Percentiles rank a stretch among this genome's conserved stretches.
Conservation (phyloP, 1,140 invertebrate genomes). For the Dufourea novaeangliae region DNA sequence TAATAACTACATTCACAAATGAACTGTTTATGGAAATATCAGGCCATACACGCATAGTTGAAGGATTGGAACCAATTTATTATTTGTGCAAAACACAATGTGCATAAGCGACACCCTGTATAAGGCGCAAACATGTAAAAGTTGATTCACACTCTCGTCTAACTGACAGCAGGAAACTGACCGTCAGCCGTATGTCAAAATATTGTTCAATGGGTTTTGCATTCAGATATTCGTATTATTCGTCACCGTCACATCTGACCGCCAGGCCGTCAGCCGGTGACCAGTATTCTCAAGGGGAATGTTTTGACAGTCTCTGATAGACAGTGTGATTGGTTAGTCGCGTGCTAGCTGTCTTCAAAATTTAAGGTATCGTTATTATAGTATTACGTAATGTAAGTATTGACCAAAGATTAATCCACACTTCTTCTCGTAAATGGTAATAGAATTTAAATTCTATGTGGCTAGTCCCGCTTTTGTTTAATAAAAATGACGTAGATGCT, state of each 20-base stretch:
- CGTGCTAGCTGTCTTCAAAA: neutral
- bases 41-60: no score
- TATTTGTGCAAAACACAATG: no score
- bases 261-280: neutral
- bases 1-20: no score
- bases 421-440: no score
- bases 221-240: conserved; percentile 7
- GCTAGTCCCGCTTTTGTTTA: no score
- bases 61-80: no score
- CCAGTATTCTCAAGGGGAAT: neutral
- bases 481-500: no score
- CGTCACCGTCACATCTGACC: conserved; percentile 5
- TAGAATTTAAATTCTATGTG: no score
- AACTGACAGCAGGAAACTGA: conserved; percentile 2
- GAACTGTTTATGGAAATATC: no score
- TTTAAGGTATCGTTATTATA: neutral
- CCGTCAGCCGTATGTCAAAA: conserved; percentile 3
- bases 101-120: neutral
- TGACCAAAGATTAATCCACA: no score
- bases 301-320: conserved; percentile 6
- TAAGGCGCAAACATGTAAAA: conserved; percentile 6
- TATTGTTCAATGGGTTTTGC: conserved; percentile 6
- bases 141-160: conserved; percentile 4
- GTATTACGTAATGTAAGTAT: no score
- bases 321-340: conserved; percentile 3